Evolutionary conservation across 2,113 vertebrate genomes (phyloP).

Genomic region (Cebidichthys violaceus): DNA sequence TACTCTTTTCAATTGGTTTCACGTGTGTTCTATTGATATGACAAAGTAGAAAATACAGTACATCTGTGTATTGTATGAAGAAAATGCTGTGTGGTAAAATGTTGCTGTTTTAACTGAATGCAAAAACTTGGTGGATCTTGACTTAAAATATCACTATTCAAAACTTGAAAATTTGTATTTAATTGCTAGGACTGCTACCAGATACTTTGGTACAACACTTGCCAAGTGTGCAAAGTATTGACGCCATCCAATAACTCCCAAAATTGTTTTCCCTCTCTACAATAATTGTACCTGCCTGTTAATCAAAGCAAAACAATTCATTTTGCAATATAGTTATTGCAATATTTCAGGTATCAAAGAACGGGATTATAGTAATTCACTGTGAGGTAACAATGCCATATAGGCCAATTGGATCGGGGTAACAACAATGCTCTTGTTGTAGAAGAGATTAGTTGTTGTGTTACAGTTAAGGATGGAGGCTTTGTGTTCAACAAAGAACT

Average conservation of each 20-base stretch:
- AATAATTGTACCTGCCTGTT: background rate
- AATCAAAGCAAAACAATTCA: slow-evolving; percentile 34
- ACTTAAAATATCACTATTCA: background rate
- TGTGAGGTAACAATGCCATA: slow-evolving; percentile 33
- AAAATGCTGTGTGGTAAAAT: background rate
- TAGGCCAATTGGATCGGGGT: slow-evolving; percentile 3
- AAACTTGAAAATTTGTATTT: background rate
- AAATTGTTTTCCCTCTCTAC: slow-evolving; percentile 1
- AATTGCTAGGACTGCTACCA: background rate
- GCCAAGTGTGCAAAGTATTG: background rate
- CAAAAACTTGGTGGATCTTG: background rate
- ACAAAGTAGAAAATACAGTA: slow-evolving; percentile 34
- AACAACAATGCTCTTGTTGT: slow-evolving; percentile 51
- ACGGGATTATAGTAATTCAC: slow-evolving; percentile 25
- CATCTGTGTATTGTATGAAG: background rate
- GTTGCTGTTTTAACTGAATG: background rate
- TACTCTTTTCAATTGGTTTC: background rate
- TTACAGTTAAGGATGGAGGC: slow-evolving; percentile 6
- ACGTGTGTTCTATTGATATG: background rate
- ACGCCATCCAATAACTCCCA: background rate
- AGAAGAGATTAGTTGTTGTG: slow-evolving; percentile 53
- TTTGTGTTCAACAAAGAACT: background rate
- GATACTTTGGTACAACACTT: slow-evolving; percentile 1
- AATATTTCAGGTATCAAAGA: slow-evolving; percentile 21
- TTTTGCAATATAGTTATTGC: background rate